Base-by-base conservation (phyloP, 2,113 vertebrate species). In the Lophura nycthemera region DNA sequence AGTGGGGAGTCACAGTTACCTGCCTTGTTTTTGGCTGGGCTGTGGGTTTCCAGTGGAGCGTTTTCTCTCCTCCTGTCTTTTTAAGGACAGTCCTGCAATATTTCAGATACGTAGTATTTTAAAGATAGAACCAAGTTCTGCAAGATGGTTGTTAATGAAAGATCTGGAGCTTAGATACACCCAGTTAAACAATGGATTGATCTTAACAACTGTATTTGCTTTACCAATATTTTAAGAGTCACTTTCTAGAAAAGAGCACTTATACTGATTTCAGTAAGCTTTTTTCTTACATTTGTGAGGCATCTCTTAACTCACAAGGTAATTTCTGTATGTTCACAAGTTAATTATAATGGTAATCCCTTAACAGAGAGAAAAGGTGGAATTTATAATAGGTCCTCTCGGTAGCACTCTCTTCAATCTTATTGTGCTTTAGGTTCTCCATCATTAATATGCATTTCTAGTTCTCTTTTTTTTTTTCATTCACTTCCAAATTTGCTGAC, bases 401-500 rank as follows among this genome's bases (percentile, higher is more conserved):
- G 34, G 52, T 71, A 89, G n/a, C 1, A 1, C 59, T 83, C 32
- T 16, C 76, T 80, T 73, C 56, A 47, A 10, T 89, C 45, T 52
- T 1, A 0, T 75, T 72, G 54, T 81, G 50, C 65, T 83, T 59
- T 70, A 80, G 80, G 72, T 65, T 63, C 14, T 77, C 48, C 48
- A 50, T 90, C 66, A 87, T 93, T 94, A 93, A 95, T 83, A 96
- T 90, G 80, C 90, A 87, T 92, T 97, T 94, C 74, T 76, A 71
- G 67, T 88, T 93, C 61, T 67, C 66, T 17, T 18, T 57, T 32
- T 30, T 78, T 92, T 91, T 88, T 93, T 72, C 60, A 34, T 90
- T 92, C 70, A 43, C 47, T 94, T 95, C 81, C 66, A 85, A 86
- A 95, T 93, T 87, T 93, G 88, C 96, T 97, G 94, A 93, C 88